Evolutionary conservation across 2,888 invertebrate species (phyloP), one percentile per base, ranked within the genome.

Genomic region (Bembecia ichneumoniformis): DNA sequence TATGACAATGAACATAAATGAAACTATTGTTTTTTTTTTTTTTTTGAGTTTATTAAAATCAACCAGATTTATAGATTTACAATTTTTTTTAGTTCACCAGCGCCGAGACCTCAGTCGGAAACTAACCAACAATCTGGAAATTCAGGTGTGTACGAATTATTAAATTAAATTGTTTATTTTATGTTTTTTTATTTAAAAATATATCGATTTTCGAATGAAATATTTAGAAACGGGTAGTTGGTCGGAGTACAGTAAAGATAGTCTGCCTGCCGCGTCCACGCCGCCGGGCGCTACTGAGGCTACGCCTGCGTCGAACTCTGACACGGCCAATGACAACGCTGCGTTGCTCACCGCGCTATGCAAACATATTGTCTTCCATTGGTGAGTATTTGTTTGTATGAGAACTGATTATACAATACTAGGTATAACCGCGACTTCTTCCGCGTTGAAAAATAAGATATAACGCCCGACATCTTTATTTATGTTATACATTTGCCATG

Each of bases 201-300:
- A 10, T 28, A 28, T 28, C 4, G 9, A 9, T 28, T 28, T 28
- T 28, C 9, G 28, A 28, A 28, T 28, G 0, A 28, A 28, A 28
- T 9, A 9, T 9, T 28, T 40, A 73, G 82, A 87, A 53, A 78
- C 64, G 48, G 72, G 75, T 58, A 82, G 79, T 53, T 87, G 87
- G 87, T 82, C 84, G 1, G 84, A 84, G 28, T 77, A 66, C 16
- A 77, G 75, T 50, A 78, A 82, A 49, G 86, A 86, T 16, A 76
- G 71, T 47, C 74, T 62, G 0, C 65, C 62, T 0, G 64, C 58
- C 1, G 58, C 61, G 3, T 51, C 49, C 13, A 47, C 58, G 3
- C 51, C 57, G 1, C 60, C 59, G 4, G 50, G 57, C 0, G 58
- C 63, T 0, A 61, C 62, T 1, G 55, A 63, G 0, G 51, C 63